Percentiles rank a stretch among this genome's conserved stretches.
These are phyloP conservation scores for Rhagoletis pomonella DNA, from an alignment of 1,140 invertebrate species.

Conservation along the genomic window DNA sequence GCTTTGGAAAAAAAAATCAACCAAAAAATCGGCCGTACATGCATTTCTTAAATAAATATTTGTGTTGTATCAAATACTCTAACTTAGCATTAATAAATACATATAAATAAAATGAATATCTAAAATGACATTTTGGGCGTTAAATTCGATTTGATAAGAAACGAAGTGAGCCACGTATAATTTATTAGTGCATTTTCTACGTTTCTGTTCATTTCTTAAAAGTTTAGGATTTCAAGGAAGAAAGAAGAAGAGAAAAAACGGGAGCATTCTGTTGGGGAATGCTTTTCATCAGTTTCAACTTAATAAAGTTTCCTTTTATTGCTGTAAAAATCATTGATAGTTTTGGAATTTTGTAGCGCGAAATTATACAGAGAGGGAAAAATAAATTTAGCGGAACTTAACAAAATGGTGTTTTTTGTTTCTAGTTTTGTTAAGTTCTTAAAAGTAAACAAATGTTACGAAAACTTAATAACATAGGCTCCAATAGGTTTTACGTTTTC, in stretches of 20 bases:
- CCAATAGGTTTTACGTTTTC: not conserved
- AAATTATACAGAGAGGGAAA: not conserved
- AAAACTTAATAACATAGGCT: not conserved
- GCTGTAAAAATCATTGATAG: conserved; percentile 49
- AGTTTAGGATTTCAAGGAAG: conserved; percentile 67
- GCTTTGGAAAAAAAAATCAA: no score
- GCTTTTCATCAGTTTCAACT: conserved; percentile 59
- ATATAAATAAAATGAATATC: not conserved
- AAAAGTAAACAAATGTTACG: not conserved
- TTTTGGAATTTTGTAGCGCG: conserved; percentile 34
- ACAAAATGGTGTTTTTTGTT: not conserved
- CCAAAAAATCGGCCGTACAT: no score
- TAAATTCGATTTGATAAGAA: conserved; percentile 63
- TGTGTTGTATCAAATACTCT: no score
- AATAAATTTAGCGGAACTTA: not conserved
- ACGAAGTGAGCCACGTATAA: conserved; percentile 64
- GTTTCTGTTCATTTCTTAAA: conserved; percentile 14
- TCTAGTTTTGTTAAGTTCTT: no score
- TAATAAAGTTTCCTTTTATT: conserved; percentile 53
- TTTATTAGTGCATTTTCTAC: conserved; percentile 56
- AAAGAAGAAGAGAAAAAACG: conserved; percentile 74
- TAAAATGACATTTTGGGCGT: not conserved
- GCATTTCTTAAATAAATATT: no score
- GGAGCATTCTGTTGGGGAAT: conserved; percentile 64
- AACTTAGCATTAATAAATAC: not conserved